These are phyloP conservation scores for Serilophus lunatus DNA, from an alignment of 2,113 vertebrate genomes.

Conservation along the genomic window DNA sequence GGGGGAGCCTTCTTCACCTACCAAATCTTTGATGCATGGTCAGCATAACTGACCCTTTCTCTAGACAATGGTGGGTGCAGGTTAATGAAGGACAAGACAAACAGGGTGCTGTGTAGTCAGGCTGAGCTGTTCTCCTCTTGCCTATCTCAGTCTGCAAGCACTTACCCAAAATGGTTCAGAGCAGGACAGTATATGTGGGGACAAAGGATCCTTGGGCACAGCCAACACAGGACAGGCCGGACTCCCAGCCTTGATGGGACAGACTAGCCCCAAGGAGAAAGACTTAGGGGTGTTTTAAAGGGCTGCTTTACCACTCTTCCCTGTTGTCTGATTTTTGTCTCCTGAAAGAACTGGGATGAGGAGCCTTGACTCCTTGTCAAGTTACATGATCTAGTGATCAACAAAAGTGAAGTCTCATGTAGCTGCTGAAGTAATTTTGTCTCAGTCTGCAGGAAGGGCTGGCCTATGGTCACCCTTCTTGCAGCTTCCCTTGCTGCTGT, in stretches of 20 bases:
- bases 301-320: background rate
- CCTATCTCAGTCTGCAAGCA: background rate
- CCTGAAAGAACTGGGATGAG: background rate
- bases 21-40: background rate
- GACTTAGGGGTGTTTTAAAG: background rate
- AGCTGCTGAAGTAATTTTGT: background rate
- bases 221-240: rapidly evolving
- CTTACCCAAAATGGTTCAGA: background rate
- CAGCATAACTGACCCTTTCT: background rate
- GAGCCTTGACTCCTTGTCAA: background rate
- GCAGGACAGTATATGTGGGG: background rate
- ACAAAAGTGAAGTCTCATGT: background rate
- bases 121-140: background rate
- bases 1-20: background rate
- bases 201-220: background rate
- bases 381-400: background rate
- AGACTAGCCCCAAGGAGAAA: background rate
- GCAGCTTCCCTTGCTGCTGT: background rate
- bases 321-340: background rate
- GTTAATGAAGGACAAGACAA: background rate
- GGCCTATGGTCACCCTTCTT: background rate
- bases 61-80: rapidly evolving
- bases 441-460: background rate
- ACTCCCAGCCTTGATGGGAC: background rate
- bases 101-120: background rate